Evolutionary conservation across 1,140 invertebrate species (phyloP).

Genomic region (Cepaea nemoralis): DNA sequence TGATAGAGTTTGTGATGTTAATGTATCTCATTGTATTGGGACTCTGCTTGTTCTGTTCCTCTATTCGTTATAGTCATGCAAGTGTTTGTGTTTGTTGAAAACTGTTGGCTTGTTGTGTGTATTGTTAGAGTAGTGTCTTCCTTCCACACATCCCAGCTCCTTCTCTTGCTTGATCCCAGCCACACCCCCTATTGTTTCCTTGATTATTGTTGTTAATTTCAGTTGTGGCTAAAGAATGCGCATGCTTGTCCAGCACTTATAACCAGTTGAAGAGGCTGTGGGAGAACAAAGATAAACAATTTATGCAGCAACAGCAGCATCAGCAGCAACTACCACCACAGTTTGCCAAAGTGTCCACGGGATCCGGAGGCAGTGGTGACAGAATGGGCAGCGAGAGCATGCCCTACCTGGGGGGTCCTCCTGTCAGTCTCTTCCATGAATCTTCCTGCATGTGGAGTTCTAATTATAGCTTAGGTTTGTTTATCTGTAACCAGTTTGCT

Average conservation of each 20-base stretch:
- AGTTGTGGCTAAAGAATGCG: conserved; percentile 70
- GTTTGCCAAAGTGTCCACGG: conserved; percentile 29
- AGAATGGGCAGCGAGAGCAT: background rate
- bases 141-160: background rate
- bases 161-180: background rate
- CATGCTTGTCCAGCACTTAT: conserved; percentile 70
- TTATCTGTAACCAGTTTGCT: conserved; percentile 14
- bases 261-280: conserved; percentile 71
- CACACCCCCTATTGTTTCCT: background rate
- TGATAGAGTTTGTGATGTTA: too few species aligned
- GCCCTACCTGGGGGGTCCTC: conserved; percentile 11
- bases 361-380: conserved; percentile 3
- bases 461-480: conserved; percentile 61
- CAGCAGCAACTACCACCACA: conserved; percentile 45
- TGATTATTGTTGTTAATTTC: conserved; percentile 49
- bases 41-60: too few species aligned
- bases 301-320: conserved; percentile 43
- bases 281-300: conserved; percentile 71
- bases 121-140: background rate
- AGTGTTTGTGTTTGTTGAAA: too few species aligned
- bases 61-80: too few species aligned
- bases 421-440: conserved; percentile 35
- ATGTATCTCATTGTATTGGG: too few species aligned
- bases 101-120: background rate
- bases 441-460: conserved; percentile 50